These are phyloP conservation scores for Rhincodon typus DNA, from an alignment of 2,797 vertebrate species.

Conservation along the genomic window DNA sequence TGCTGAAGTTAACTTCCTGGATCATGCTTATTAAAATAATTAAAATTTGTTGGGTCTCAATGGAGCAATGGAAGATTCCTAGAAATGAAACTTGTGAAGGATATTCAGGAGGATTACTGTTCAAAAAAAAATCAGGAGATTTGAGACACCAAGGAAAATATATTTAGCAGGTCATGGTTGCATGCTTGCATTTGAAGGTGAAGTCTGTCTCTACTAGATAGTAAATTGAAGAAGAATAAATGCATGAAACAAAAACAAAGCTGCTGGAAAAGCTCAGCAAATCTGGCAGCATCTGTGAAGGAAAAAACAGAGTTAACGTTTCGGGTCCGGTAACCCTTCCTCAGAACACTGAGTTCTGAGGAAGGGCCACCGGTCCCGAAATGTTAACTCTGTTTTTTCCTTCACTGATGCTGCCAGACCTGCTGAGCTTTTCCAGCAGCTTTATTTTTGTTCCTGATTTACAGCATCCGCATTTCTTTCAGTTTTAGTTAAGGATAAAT, in stretches of 20 bases:
- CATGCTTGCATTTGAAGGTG: neutral
- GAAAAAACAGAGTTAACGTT: too few relatives aligned
- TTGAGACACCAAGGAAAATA: neutral
- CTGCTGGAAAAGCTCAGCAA: too few relatives aligned
- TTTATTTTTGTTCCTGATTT: too few relatives aligned
- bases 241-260: too few relatives aligned
- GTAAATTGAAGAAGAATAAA: neutral
- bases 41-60: neutral
- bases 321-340: too few relatives aligned
- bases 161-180: neutral
- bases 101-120: neutral
- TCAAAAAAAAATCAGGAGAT: neutral
- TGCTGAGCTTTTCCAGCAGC: too few relatives aligned
- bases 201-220: neutral
- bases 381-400: too few relatives aligned
- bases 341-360: too few relatives aligned
- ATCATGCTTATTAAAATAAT: neutral
- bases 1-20: neutral
- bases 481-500: neutral
- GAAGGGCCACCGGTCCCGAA: too few relatives aligned
- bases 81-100: neutral
- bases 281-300: too few relatives aligned
- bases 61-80: neutral
- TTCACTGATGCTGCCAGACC: too few relatives aligned
- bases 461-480: too few relatives aligned